phyloP scores from a whole-genome alignment of 2,113 vertebrate genomes.

The Tyrannus savana region DNA sequence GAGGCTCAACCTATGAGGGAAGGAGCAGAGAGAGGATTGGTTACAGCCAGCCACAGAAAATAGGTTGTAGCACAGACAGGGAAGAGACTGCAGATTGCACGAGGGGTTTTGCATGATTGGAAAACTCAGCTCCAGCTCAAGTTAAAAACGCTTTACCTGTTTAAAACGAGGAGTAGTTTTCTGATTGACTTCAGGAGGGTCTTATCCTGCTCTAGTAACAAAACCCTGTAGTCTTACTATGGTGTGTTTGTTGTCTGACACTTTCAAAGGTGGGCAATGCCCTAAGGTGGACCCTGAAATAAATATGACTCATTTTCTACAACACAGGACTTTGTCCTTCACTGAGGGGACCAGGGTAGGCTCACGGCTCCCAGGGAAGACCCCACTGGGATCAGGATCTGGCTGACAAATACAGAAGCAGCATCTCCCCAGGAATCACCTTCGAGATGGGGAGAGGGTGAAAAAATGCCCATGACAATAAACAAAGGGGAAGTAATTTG shows the following conservation, averaged over 20 bases:
- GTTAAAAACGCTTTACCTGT: background rate
- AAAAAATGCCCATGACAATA: background rate
- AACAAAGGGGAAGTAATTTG: background rate
- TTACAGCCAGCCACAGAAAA: background rate
- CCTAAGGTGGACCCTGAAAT: background rate
- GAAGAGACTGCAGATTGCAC: background rate
- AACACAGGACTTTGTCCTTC: background rate
- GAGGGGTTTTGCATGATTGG: background rate
- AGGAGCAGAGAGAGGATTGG: background rate
- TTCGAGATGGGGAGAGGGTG: background rate
- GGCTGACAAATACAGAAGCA: background rate
- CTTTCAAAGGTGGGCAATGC: background rate
- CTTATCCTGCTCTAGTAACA: background rate
- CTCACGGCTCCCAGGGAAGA: background rate
- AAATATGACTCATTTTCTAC: background rate
- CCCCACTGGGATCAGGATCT: background rate
- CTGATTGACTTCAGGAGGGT: background rate
- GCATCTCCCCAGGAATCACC: background rate
- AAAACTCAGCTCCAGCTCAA: background rate
- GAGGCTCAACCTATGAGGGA: slow-evolving; percentile 74
- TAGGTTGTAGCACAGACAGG: background rate
- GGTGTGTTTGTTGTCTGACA: background rate
- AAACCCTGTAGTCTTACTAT: background rate
- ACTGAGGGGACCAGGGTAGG: background rate
- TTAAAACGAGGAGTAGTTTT: background rate